Conservation (phyloP, 2,113 vertebrate genomes). For the Lepus europaeus region DNA sequence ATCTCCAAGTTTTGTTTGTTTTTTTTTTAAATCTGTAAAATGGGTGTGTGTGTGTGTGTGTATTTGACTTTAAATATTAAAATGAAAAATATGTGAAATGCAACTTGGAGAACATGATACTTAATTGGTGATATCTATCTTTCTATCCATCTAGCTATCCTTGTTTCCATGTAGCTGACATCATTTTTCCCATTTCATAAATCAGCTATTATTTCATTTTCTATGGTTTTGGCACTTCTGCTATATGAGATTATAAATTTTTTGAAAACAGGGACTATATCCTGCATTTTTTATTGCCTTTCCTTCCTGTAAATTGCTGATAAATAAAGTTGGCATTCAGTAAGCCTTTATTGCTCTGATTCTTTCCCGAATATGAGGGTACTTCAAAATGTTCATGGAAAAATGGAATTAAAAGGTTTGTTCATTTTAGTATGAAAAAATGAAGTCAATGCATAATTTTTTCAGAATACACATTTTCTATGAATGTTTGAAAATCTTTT, state of each 20-base stretch:
- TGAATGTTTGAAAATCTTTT: too few species aligned
- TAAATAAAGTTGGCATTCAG: not conserved
- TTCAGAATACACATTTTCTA: too few species aligned
- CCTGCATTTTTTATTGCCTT: not conserved
- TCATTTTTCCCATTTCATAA: not conserved
- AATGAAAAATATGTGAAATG: slow-evolving; percentile 28
- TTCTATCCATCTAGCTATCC: not conserved
- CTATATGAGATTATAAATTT: not conserved
- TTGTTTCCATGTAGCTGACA: not conserved
- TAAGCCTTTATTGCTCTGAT: slow-evolving; percentile 14
- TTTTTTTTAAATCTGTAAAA: slow-evolving; percentile 30
- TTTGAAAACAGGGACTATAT: not conserved
- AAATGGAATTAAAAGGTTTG: too few species aligned
- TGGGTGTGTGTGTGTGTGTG: not conserved
- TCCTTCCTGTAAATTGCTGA: not conserved
- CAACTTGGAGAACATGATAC: not conserved
- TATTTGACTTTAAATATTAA: not conserved
- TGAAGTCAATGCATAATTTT: too few species aligned
- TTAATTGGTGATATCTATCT: not conserved
- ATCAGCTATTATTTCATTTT: slow-evolving; percentile 44
- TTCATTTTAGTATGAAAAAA: too few species aligned
- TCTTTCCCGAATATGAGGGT: not conserved
- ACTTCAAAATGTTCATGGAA: too few species aligned
- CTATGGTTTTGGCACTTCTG: not conserved
- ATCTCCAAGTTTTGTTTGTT: not conserved